These are phyloP conservation scores for Sacculina carcini DNA, from an alignment of 2,888 invertebrate species.

Conservation along the genomic window DNA sequence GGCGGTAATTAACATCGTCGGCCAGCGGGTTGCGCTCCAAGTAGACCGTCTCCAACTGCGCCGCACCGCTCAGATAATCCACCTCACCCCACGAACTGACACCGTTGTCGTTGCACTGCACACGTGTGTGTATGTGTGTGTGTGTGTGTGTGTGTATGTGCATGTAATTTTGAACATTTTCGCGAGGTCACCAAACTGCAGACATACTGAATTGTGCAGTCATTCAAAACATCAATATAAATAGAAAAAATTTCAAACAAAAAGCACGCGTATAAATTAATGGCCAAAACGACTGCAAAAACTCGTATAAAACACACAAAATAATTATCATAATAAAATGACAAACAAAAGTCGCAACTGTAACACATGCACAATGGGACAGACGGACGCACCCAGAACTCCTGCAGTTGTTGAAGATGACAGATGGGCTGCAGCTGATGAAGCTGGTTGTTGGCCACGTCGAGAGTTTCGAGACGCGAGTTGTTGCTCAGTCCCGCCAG, in stretches of 20 bases:
- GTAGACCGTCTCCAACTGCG: slow-evolving; percentile 54
- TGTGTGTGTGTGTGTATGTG: neutral
- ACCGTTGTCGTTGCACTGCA: slow-evolving; percentile 68
- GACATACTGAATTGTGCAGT: neutral
- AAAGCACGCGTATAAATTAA: no score
- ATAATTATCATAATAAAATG: neutral
- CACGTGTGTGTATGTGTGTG: slow-evolving; percentile 14
- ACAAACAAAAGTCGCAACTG: neutral
- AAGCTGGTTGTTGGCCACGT: slow-evolving; percentile 67
- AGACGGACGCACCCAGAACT: slow-evolving; percentile 56
- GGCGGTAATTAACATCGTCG: slow-evolving; percentile 53
- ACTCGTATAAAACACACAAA: no score
- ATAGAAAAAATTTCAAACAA: neutral
- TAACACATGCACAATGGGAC: neutral
- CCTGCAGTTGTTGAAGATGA: slow-evolving; percentile 51
- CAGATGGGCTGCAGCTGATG: slow-evolving; percentile 45
- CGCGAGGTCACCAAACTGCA: no score
- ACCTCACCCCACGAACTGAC: slow-evolving; percentile 61
- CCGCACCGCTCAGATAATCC: slow-evolving; percentile 33
- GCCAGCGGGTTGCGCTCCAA: slow-evolving; percentile 70
- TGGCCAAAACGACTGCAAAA: no score
- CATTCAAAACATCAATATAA: slow-evolving; percentile 2
- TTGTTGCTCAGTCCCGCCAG: slow-evolving; percentile 52
- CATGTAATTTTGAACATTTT: neutral
- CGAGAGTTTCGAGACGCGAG: slow-evolving; percentile 48